Base-by-base conservation (phyloP, 2,113 vertebrate species). In the Leptodactylus fuscus region DNA sequence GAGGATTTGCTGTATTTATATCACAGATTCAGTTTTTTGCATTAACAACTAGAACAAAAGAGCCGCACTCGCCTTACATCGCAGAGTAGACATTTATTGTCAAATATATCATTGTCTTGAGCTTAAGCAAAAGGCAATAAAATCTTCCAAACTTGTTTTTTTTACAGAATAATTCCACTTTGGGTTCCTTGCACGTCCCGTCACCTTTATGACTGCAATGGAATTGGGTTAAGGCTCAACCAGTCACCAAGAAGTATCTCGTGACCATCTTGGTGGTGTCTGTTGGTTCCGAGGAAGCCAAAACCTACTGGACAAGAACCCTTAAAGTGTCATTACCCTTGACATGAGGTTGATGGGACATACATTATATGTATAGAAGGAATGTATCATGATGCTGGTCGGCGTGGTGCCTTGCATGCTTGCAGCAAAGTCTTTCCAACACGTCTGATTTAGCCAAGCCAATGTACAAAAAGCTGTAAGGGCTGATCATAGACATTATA, bases 61-160 rank as follows among this genome's bases (percentile, higher is more conserved):
- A 20, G 9, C 71, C 24, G 32, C 0, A 32, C 13, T 41, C 32
- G 32, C 16, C 13, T 71, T 71, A 53, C 83, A 58, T 58, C 80
- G 76, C 76, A 85, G 83, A 80, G 49, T 80, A 71, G 65, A 85
- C 34, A 22, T 85, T 85, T 85, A 85, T 85, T 85, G 60, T 85
- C 62, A 85, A 85, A 85, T 80, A 80, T 79, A 71, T 38, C 71
- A 85, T 41, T 44, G 83, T 83, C 53, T 83, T 58, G 24, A 74
- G 70, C 75, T 29, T 29, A 71, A 85, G 76, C 76, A 79, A 69
- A 85, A 53, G 36, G 70, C 82, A 88, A 77, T 88, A 88, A 87
- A 86, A 9, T 65, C 71, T 85, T 86, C 79, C 85, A 87, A 49
- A 60, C 79, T 55, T 83, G 16, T 84, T 48, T 71, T 20, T 76